Evolutionary conservation across 2,113 vertebrate species (phyloP).

Genomic region (Pygoscelis antarcticus): DNA sequence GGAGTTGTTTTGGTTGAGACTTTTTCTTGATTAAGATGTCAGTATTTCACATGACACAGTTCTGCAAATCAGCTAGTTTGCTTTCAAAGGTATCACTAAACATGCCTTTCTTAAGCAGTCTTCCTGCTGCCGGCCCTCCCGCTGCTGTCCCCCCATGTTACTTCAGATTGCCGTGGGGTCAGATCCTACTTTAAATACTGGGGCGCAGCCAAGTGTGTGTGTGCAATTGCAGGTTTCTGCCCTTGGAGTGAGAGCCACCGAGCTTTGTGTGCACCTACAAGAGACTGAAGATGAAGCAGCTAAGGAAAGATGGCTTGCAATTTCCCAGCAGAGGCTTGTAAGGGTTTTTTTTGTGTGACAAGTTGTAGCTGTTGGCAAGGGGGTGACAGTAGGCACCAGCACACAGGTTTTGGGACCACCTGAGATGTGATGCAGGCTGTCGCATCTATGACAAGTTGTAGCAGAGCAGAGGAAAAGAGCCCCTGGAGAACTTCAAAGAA

Average conservation of each 20-base stretch:
- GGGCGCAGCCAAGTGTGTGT: not conserved
- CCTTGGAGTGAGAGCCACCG: not conserved
- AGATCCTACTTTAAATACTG: not conserved
- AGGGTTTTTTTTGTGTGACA: not conserved
- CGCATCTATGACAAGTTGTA: not conserved
- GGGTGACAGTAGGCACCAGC: not conserved
- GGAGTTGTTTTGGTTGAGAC: not conserved
- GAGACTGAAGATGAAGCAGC: not conserved
- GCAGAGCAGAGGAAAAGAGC: not conserved
- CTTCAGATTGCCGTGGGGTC: not conserved
- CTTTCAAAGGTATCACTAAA: not conserved
- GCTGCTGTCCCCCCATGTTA: fast-evolving
- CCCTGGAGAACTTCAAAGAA: not conserved
- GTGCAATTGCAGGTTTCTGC: not conserved
- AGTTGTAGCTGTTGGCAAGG: not conserved
- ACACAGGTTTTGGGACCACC: not conserved
- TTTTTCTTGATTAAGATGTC: not conserved
- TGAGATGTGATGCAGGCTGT: not conserved
- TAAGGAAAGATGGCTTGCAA: not conserved
- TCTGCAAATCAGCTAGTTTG: not conserved
- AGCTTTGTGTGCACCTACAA: not conserved
- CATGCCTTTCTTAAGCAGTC: not conserved
- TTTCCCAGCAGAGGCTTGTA: not conserved
- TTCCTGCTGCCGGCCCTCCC: not conserved
- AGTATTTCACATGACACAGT: not conserved